Percentiles rank a stretch among this genome's conserved stretches.
phyloP scores from a whole-genome alignment of 2,797 vertebrate genomes.

The Thamnophis elegans region DNA sequence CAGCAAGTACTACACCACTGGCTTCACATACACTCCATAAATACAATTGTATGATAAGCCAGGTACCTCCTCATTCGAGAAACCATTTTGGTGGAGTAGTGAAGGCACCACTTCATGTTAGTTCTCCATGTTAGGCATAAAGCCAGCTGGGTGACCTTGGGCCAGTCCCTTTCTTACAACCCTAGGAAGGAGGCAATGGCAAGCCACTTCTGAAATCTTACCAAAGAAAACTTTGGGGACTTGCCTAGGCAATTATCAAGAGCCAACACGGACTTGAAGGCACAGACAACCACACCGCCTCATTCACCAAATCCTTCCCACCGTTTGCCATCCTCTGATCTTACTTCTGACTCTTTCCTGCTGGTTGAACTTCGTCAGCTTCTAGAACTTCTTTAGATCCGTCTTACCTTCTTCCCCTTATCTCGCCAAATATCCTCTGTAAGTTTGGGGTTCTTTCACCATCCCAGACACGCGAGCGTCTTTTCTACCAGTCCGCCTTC shows the following conservation, averaged over 20 bases:
- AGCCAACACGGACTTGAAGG: not conserved
- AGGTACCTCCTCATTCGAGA: not conserved
- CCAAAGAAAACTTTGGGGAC: not conserved
- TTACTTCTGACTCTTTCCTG: not conserved
- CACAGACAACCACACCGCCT: not conserved
- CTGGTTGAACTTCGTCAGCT: not conserved
- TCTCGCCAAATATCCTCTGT: not conserved
- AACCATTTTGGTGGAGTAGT: not conserved
- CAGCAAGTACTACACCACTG: not conserved
- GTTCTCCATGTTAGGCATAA: not conserved
- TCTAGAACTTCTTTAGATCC: too few species aligned
- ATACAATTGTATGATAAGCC: not conserved
- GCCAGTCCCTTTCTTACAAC: not conserved
- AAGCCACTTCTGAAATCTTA: not conserved
- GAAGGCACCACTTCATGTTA: not conserved
- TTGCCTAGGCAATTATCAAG: not conserved
- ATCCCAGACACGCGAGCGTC: not conserved
- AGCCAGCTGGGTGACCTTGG: not conserved
- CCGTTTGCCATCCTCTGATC: not conserved
- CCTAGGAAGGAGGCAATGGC: not conserved
- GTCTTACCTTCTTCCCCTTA: conserved; percentile 12
- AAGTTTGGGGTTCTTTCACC: not conserved
- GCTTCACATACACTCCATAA: not conserved
- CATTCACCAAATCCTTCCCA: not conserved
- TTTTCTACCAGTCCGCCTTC: not conserved